Percentiles rank a stretch among this genome's conserved stretches.
Conservation (phyloP, 92 coral and sea anemone genomes). For the Isaurus tuberculatus region DNA sequence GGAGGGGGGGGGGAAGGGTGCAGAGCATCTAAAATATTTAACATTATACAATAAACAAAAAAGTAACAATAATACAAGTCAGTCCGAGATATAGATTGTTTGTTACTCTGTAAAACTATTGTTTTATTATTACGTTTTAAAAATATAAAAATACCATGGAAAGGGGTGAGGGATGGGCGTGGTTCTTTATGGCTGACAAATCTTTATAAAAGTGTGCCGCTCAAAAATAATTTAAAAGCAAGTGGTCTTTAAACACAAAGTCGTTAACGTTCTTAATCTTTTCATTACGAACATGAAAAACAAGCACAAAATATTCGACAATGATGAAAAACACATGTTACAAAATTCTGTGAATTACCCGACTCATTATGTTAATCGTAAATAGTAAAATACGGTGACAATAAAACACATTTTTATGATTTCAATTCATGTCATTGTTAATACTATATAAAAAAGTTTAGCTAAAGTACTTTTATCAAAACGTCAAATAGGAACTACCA, state of each 20-base stretch:
- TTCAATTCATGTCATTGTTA: neutral
- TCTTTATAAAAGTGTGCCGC: too few relatives aligned
- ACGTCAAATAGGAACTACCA: neutral
- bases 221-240: too few relatives aligned
- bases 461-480: neutral
- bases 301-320: neutral
- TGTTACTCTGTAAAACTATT: too few relatives aligned
- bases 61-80: too few relatives aligned
- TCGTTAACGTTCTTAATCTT: neutral
- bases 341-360: slow-evolving; percentile 3
- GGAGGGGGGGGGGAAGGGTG: too few relatives aligned
- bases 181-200: too few relatives aligned
- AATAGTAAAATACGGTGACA: neutral
- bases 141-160: too few relatives aligned
- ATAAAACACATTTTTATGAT: neutral
- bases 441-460: neutral
- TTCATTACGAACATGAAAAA: slow-evolving; percentile 5
- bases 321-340: slow-evolving; percentile 15
- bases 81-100: too few relatives aligned
- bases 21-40: too few relatives aligned
- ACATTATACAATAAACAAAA: too few relatives aligned
- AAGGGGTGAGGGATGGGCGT: too few relatives aligned
- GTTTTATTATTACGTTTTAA: too few relatives aligned
- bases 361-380: slow-evolving; percentile 3
- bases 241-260: neutral